Conservation (phyloP, 2,113 vertebrate genomes). For the Casuarius casuarius region DNA sequence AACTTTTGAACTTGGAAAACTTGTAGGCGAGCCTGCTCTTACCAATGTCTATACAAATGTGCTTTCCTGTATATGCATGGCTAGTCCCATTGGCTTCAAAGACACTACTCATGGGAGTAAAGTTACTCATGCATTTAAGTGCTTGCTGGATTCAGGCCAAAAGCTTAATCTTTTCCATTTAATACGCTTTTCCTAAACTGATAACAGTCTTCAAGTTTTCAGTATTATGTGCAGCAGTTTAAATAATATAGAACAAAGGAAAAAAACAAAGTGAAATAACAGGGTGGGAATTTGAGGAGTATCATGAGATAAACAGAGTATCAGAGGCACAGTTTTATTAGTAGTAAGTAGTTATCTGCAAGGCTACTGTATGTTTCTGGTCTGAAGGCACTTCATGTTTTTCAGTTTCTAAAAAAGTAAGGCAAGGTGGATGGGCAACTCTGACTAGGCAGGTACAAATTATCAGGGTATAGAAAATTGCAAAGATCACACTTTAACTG, state of each 20-base stretch:
- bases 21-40: not conserved
- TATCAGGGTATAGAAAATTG: not conserved
- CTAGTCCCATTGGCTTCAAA: constrained; percentile 39
- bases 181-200: constrained; percentile 68
- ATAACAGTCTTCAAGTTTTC: constrained; percentile 61
- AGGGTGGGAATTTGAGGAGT: constrained; percentile 59
- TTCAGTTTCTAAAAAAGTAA: not conserved
- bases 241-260: constrained; percentile 54
- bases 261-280: constrained; percentile 28
- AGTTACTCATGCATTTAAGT: constrained; percentile 72
- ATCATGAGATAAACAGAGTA: constrained; percentile 60
- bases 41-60: not conserved
- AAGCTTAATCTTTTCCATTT: constrained; percentile 69
- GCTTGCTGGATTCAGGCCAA: constrained; percentile 59
- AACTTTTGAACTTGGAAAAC: not conserved
- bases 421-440: not conserved
- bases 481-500: not conserved
- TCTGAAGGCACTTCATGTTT: not conserved
- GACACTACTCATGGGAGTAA: constrained; percentile 65
- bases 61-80: constrained; percentile 16
- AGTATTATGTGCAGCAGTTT: constrained; percentile 61
- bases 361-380: not conserved
- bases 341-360: constrained; percentile 29
- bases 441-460: not conserved
- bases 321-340: constrained; percentile 17